Evolutionary conservation across 2,113 vertebrate genomes (phyloP).

Genomic region (Glaucomys volans): DNA sequence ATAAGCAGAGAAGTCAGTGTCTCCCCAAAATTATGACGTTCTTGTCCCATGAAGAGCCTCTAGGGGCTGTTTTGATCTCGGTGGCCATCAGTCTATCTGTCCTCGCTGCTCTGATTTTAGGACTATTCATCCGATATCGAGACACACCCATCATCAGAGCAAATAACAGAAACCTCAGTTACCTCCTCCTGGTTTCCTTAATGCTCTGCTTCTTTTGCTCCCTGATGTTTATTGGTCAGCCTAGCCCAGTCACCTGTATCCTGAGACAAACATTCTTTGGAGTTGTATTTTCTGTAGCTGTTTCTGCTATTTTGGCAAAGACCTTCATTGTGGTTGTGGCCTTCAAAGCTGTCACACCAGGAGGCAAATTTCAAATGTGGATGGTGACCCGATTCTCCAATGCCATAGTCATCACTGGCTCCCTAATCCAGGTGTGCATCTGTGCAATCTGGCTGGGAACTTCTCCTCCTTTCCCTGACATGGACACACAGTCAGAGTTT

Average conservation of each 20-base stretch:
- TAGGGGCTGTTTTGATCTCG: background rate
- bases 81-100: background rate
- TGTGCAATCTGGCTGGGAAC: background rate
- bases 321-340: background rate
- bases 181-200: background rate
- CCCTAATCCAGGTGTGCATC: background rate
- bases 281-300: background rate
- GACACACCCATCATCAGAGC: background rate
- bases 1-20: background rate
- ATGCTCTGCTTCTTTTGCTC: background rate
- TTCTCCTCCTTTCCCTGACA: background rate
- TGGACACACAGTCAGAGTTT: background rate
- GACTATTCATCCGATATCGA: background rate
- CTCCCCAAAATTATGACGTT: background rate
- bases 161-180: background rate
- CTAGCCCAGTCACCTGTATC: too few species aligned
- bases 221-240: background rate
- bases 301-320: conserved; percentile 3
- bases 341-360: background rate
- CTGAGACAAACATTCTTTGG: background rate
- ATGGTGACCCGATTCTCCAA: background rate
- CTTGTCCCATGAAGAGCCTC: background rate
- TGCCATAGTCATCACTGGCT: background rate
- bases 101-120: background rate
- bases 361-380: background rate